Base-by-base conservation (phyloP, 2,797 vertebrate genomes). In the Sparidentex hasta region DNA sequence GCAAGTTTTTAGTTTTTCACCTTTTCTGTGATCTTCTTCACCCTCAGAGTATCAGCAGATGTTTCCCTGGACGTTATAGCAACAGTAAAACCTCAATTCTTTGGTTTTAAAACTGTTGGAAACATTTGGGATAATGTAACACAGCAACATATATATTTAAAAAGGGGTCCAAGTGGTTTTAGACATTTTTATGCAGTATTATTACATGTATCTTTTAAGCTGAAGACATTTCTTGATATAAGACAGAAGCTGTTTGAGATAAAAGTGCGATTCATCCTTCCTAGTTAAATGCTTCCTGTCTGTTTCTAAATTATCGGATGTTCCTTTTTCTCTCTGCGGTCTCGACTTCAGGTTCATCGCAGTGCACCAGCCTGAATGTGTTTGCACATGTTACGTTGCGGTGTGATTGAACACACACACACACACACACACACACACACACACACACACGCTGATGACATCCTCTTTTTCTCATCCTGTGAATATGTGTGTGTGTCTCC, bases 361-460 rank as follows among this genome's bases (percentile, higher is more conserved):
- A 3, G 9, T 4, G 21, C 71, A 65, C 9, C 59, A 51, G 71
- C 62, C 65, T 57, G 65, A 72, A 76, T 82, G 59, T 86, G 83
- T 79, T 77, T 47, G 38, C 65, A 56, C 78, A 56, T 41, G 74
- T 85, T 46, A 17, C 51, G 73, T 46, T 43, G 33, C 20, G 29
- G 58, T 69, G 48, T 27, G 70, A 80, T 65, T 25, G 56, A 77
- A 63, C 29, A 55, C 25, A 27, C 63, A 65, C 8, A 29, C 38
- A 33, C 27, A n/a, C n/a, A n/a, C n/a, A n/a, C n/a, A n/a, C n/a
- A 63, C 29, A 55, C 25, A 27, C 63, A 65, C 8, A 29, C 38
- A 27, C 27, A 27, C 27, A 27, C 27, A 2, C 27, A 27, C 27
- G 4, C n/a, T 3, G 17, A 7, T 50, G n/a, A 44, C 51, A 61